Evolutionary conservation across 1,140 invertebrate species (phyloP), one percentile per base, ranked within the genome.

Genomic region (Subanguina moxae): DNA sequence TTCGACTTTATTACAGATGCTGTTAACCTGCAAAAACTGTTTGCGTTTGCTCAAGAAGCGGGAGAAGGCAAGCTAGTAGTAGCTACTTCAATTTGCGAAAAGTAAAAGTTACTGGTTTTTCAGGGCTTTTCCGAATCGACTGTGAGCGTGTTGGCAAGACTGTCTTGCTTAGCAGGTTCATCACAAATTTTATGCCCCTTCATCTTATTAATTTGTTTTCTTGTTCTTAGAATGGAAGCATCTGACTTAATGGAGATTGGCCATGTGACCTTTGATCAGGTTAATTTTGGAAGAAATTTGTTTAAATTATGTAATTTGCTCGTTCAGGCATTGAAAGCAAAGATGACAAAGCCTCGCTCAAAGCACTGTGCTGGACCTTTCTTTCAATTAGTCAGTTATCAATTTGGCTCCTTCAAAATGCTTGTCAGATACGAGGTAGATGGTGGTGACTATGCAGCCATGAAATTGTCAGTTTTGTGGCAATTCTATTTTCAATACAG

Each of bases 61-160:
- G 77, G 80, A 15, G 75, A 80, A 42, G 74, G 32, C 32, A 38
- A 38, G 32, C 11, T 11, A n/a, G n/a, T n/a, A n/a, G n/a, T n/a
- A n/a, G 11, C 71, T 38, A 56, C 21, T 43, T 67, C 27, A 15
- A n/a, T 25, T 1, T 3, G 27, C 8, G 21, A 11, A 70, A 30
- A 32, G 11, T 32, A 25, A 62, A 65, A 28, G 71, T n/a, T n/a
- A n/a, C n/a, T n/a, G n/a, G n/a, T n/a, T 38, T 38, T 38, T 38
- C 11, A 38, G 11, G 74, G 13, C 32, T 83, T 11, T 82, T 82
- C 64, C 72, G 80, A 32, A 83, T 82, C 46, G 80, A 82, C 64
- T 82, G 81, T 64, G 80, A 82, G 67, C 68, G 80, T 19, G 80
- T 82, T 62, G 80, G 80, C 23, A 83, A 83, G 43, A 82, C 81